Conservation (phyloP, 53 echinoderm and acorn worm species). For the Paracentrotus lividus region DNA sequence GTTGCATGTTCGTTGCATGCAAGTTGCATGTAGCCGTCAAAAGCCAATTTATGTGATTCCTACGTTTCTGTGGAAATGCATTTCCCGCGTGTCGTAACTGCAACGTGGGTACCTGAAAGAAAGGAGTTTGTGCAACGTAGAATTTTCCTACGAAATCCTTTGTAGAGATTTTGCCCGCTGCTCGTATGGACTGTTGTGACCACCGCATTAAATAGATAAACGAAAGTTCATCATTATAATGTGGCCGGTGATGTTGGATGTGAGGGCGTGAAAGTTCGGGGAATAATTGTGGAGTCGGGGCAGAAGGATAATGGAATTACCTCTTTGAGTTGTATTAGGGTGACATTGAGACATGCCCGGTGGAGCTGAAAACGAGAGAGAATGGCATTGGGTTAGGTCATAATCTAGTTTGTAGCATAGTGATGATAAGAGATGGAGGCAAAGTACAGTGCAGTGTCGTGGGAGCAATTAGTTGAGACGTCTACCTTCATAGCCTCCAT, state of each 20-base stretch:
- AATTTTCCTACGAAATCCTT: no score
- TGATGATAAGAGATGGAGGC: background rate
- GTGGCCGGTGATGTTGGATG: background rate
- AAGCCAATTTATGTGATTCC: no score
- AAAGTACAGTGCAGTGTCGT: conserved; percentile 1
- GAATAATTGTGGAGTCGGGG: conserved; percentile 15
- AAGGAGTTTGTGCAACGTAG: no score
- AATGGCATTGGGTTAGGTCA: background rate
- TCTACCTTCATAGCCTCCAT: no score
- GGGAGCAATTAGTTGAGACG: background rate
- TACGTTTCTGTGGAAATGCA: no score
- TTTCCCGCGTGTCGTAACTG: no score
- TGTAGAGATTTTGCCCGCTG: no score
- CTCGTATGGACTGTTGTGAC: no score
- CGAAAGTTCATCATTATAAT: background rate
- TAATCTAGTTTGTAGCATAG: conserved; percentile 46
- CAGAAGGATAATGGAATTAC: conserved; percentile 33
- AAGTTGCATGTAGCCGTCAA: no score
- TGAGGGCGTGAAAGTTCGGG: background rate
- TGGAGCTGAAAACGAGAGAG: conserved; percentile 45
- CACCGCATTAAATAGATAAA: no score
- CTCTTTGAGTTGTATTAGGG: conserved; percentile 21
- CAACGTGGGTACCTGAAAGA: no score
- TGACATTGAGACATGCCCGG: conserved; percentile 38
- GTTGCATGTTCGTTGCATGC: no score